Conservation (phyloP, 2,888 invertebrate genomes). For the Hirtodrosophila duncani region DNA sequence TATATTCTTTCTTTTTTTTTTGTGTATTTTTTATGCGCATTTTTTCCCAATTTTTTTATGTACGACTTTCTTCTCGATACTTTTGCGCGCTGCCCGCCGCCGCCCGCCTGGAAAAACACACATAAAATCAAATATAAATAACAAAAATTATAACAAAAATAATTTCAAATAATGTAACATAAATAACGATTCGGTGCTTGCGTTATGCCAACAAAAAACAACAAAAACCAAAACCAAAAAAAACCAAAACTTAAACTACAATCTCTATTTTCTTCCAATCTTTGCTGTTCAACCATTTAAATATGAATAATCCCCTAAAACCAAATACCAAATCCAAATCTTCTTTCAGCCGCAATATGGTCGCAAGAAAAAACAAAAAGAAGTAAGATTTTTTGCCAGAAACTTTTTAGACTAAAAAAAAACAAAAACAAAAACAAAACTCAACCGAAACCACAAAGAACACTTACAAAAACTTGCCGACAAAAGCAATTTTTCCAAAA, state of each 20-base stretch:
- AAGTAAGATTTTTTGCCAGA: conserved; percentile 87
- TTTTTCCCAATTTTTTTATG: conserved; percentile 61
- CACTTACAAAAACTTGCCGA: conserved; percentile 8
- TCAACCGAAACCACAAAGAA: conserved; percentile 18
- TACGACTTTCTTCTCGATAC: conserved; percentile 52
- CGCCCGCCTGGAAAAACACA: conserved; percentile 58
- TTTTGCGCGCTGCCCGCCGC: conserved; percentile 68
- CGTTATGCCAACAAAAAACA: conserved; percentile 41
- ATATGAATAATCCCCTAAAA: conserved; percentile 41
- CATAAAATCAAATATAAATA: conserved; percentile 17
- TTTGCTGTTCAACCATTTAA: conserved; percentile 33
- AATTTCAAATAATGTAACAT: conserved; percentile 22
- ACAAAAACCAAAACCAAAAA: conserved; percentile 12
- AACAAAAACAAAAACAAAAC: conserved; percentile 12
- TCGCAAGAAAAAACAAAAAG: conserved; percentile 99
- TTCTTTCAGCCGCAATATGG: conserved; percentile 84
- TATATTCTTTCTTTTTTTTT: conserved; percentile 58
- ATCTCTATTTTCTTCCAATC: conserved; percentile 29
- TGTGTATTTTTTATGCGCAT: conserved; percentile 64
- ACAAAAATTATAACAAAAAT: conserved; percentile 16
- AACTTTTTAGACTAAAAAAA: conserved; percentile 51
- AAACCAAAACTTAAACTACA: conserved; percentile 15
- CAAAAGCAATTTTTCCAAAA: conserved; percentile 8
- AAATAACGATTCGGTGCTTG: conserved; percentile 53
- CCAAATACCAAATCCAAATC: conserved; percentile 71